Evolutionary conservation across 2,113 vertebrate species (phyloP).

Genomic region (Electrona antarctica): DNA sequence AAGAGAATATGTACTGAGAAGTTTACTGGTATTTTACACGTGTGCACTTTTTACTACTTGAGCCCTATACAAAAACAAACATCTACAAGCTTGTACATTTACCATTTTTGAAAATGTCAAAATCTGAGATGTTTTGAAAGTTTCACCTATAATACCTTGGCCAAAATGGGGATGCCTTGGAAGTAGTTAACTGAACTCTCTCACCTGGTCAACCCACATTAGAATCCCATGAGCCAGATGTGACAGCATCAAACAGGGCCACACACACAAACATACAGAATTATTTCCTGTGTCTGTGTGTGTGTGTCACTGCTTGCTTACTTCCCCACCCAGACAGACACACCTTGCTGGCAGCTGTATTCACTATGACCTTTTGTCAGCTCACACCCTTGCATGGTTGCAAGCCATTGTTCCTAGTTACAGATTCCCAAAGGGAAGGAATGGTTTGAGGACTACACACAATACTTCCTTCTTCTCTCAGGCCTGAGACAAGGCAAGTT

Average conservation of each 20-base stretch:
- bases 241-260: background rate
- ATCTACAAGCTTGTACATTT: too few relatives aligned
- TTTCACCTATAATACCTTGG: too few relatives aligned
- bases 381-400: conserved; percentile 36
- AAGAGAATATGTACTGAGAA: conserved; percentile 7
- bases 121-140: too few relatives aligned
- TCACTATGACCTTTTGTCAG: conserved; percentile 49
- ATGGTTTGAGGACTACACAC: conserved; percentile 50
- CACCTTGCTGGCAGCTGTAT: conserved; percentile 55
- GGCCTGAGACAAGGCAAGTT: background rate
- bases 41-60: background rate
- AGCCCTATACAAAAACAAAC: conserved; percentile 34
- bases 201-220: conserved; percentile 38
- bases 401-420: conserved; percentile 55
- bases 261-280: background rate
- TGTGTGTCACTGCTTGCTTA: background rate
- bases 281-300: background rate
- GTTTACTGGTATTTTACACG: background rate
- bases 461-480: conserved; percentile 56
- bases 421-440: conserved; percentile 61
- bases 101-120: too few relatives aligned
- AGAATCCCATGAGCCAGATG: conserved; percentile 38
- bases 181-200: conserved; percentile 28
- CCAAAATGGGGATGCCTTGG: too few relatives aligned
- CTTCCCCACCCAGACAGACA: conserved; percentile 46